These are phyloP conservation scores for Speoplatyrhinus poulsoni DNA, from an alignment of 2,113 vertebrate species.

Conservation along the genomic window DNA sequence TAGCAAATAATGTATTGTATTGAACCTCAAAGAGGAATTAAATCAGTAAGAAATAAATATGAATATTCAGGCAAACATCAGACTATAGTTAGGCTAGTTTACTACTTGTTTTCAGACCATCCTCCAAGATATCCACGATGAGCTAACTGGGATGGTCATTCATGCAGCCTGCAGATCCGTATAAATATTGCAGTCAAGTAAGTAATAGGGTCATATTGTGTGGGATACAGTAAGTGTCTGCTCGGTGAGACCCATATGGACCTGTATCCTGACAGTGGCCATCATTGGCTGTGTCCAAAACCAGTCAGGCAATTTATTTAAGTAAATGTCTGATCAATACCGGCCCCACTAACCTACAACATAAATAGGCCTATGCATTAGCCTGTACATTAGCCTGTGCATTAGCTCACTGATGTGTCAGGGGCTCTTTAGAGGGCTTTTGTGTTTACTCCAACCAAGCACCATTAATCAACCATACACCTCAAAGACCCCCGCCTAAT, in stretches of 20 bases:
- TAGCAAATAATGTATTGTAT: too few relatives aligned
- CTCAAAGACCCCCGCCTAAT: slow-evolving; percentile 16
- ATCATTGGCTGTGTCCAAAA: slow-evolving; percentile 54
- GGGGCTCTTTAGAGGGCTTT: slow-evolving; percentile 36
- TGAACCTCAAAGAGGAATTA: too few relatives aligned
- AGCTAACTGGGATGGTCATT: too few relatives aligned
- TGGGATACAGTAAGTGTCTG: background rate
- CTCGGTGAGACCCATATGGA: slow-evolving; percentile 1
- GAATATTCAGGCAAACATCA: too few relatives aligned
- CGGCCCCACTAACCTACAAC: slow-evolving; percentile 49
- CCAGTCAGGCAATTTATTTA: slow-evolving; percentile 67
- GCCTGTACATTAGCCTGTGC: slow-evolving; percentile 59
- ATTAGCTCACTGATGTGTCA: slow-evolving; percentile 60
- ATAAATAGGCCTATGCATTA: slow-evolving; percentile 65
- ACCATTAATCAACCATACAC: slow-evolving; percentile 49
- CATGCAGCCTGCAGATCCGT: too few relatives aligned
- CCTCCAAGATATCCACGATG: too few relatives aligned
- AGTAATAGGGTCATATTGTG: background rate
- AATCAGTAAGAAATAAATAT: too few relatives aligned
- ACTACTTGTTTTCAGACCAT: too few relatives aligned
- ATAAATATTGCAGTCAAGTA: too few relatives aligned
- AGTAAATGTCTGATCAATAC: slow-evolving; percentile 72
- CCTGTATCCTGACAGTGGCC: slow-evolving; percentile 29
- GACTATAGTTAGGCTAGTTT: too few relatives aligned
- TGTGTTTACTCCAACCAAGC: slow-evolving; percentile 57